A percentile compares a stretch with the other conserved stretches of the same genome.
Conservation (phyloP, 2,797 vertebrate genomes). For the Eidolon dupreanum region DNA sequence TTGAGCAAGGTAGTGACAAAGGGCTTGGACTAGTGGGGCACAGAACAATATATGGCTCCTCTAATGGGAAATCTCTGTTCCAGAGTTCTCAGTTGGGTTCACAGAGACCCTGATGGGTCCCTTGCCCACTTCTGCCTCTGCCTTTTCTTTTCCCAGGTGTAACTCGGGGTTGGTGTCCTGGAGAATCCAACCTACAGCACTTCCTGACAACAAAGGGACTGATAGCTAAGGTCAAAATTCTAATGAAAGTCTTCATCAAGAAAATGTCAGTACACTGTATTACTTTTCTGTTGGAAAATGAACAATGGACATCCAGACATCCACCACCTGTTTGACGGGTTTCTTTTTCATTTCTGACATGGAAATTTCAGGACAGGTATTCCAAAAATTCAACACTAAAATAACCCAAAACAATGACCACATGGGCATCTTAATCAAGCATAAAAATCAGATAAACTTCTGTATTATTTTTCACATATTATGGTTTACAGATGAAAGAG, state of each 20-base stretch:
- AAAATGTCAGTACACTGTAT: background rate
- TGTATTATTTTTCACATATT: background rate
- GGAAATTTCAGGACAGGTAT: conserved; percentile 31
- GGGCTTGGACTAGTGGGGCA: background rate
- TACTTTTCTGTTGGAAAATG: background rate
- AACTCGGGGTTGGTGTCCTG: background rate
- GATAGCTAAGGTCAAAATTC: background rate
- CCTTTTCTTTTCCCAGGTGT: background rate
- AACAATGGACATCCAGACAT: background rate
- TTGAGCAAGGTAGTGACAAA: background rate
- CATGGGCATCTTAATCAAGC: background rate
- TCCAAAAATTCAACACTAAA: conserved; percentile 25
- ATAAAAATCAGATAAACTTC: background rate
- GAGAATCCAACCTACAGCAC: background rate
- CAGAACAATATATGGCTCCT: background rate
- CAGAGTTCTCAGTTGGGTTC: background rate
- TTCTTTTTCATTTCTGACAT: background rate
- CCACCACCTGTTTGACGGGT: background rate
- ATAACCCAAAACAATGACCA: background rate
- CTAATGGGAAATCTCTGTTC: background rate
- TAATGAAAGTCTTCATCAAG: background rate
- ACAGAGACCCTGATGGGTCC: background rate
- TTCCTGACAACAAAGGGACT: background rate
- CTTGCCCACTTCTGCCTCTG: background rate
- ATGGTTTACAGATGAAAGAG: background rate